phyloP scores from a whole-genome alignment of 2,113 vertebrate genomes.

The Egretta garzetta region DNA sequence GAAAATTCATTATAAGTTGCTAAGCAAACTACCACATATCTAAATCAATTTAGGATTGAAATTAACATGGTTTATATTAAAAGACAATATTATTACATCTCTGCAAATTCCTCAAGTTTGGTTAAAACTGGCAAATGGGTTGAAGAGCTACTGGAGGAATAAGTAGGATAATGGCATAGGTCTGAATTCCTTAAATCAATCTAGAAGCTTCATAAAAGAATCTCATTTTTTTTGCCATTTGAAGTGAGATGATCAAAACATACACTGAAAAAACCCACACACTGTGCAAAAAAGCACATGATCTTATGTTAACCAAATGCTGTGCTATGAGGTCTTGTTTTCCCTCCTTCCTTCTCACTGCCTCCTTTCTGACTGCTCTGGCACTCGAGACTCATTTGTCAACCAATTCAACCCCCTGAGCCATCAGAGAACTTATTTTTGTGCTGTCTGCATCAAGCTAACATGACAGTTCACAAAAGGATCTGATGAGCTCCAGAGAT shows the following conservation, averaged over 20 bases:
- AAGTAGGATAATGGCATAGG: neutral
- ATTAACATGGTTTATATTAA: neutral
- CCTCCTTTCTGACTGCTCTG: too few species aligned
- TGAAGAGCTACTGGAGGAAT: neutral
- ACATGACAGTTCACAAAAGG: neutral
- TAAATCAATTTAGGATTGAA: neutral
- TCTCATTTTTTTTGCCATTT: neutral
- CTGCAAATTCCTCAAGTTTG: neutral
- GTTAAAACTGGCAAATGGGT: neutral
- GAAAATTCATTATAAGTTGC: accelerated
- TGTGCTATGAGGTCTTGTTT: neutral
- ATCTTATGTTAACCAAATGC: neutral
- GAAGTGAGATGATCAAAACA: accelerated
- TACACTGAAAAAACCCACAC: too few species aligned
- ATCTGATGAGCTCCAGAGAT: neutral
- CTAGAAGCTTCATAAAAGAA: neutral
- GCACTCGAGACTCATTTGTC: neutral
- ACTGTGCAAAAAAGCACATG: too few species aligned
- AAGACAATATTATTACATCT: neutral
- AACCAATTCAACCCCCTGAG: neutral
- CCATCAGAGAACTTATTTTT: accelerated
- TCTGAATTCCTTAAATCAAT: neutral
- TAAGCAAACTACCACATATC: neutral
- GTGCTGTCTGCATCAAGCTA: neutral
- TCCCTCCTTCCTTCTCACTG: neutral